Evolutionary conservation across 2,113 vertebrate species (phyloP), one percentile per base, ranked within the genome.

Genomic region (Protomyctophum bolini): DNA sequence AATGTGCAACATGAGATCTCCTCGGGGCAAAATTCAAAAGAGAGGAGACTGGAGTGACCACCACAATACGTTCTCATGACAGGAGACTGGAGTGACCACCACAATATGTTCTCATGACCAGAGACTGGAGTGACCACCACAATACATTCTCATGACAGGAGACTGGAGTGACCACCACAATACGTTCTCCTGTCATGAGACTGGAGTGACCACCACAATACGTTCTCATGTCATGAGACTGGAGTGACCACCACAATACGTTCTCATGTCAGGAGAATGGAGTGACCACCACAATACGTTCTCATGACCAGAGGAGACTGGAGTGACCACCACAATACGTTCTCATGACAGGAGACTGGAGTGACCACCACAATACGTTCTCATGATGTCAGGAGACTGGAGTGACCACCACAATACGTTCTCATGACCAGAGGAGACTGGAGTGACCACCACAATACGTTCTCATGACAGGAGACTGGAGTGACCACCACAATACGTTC

Each of bases 1-100:
- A 70, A 84, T 86, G 90, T 89, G 86, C 88, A 87, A 63, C 14
- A 77, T 60, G 4, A 76, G 52, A 74, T 63, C 54, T 64, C n/a
- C 6, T 66, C 66, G 60, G 21, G 81, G 63, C 8, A 11, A 1
- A 0, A 45, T 33, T 68, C 73, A 12, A 46, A 66, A 75, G 68
- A 77, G 63, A 12, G 11, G 12, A 60, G 33, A 41, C 33, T 41
- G 33, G 1, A 41, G 33, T 6, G 33, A 41, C 33, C 33, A 21
- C 21, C 21, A 47, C n/a, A 14, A n/a, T 15, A 41, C 33, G 33
- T 41, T 41, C 33, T 74, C 58, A 70, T 51, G 46, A 77, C 63
- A 75, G 21, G 21, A 21, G 21, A 21, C 21, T 21, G 21, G 1
- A 21, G 21, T 21, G 21, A 21, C 21, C 21, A 21, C 21, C 21